Evolutionary conservation across 1,140 invertebrate species (phyloP).

Genomic region (Chironomus tepperi): DNA sequence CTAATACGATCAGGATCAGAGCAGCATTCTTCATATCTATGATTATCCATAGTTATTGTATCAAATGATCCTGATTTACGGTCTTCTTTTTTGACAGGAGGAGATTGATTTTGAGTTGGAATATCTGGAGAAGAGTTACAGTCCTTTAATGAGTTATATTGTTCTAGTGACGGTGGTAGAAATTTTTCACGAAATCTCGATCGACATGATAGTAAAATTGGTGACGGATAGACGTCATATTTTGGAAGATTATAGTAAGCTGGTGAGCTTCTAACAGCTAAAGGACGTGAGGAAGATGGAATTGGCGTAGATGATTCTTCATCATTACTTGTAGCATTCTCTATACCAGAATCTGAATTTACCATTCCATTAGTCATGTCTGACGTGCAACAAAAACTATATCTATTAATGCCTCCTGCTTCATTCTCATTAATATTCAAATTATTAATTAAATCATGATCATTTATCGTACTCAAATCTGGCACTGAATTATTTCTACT

Average conservation of each 20-base stretch:
- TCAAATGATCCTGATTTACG: conserved; percentile 6
- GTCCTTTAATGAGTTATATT: conserved; percentile 30
- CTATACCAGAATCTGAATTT: not conserved
- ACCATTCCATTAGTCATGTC: not conserved
- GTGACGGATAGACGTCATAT: conserved; percentile 17
- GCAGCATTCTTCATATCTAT: not conserved
- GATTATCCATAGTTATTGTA: not conserved
- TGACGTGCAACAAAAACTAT: not conserved
- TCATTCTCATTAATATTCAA: not conserved
- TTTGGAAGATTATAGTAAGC: conserved; percentile 19
- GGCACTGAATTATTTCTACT: not conserved
- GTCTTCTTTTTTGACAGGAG: not conserved
- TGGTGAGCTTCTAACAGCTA: not conserved
- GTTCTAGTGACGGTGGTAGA: conserved; percentile 31
- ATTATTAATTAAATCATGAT: not conserved
- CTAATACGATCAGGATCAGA: conserved; percentile 39
- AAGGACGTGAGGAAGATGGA: not conserved
- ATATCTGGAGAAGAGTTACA: conserved; percentile 40
- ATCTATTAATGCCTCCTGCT: not conserved
- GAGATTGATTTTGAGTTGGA: conserved; percentile 29
- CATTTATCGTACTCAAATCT: not conserved
- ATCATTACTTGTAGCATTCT: not conserved
- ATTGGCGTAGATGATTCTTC: not conserved
- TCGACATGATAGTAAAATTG: conserved; percentile 30
- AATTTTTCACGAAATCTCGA: conserved; percentile 37